Evolutionary conservation across 2,113 vertebrate genomes (phyloP).

Genomic region (Saguinus imperator): DNA sequence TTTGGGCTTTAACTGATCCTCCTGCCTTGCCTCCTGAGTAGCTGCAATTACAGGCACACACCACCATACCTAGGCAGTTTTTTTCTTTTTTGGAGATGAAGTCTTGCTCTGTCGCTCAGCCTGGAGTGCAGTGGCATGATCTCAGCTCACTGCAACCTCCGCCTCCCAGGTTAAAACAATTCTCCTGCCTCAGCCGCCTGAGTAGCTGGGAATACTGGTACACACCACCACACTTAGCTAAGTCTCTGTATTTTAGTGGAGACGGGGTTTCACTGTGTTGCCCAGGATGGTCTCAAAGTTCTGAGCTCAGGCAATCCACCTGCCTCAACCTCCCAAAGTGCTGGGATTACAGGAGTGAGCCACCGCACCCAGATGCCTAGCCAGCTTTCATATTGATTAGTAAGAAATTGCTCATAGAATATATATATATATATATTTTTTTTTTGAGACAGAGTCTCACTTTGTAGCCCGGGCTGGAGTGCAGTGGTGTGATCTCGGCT

Average conservation of each 20-base stretch:
- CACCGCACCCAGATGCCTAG: background rate
- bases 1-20: too few species aligned
- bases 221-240: fast-evolving
- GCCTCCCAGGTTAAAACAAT: background rate
- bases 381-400: background rate
- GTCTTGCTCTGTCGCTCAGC: too few species aligned
- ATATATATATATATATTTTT: background rate
- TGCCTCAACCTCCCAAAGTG: background rate
- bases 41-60: too few species aligned
- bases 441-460: too few species aligned
- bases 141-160: background rate
- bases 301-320: background rate
- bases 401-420: background rate
- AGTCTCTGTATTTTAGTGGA: too few species aligned
- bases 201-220: background rate
- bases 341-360: background rate
- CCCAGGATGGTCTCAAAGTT: background rate
- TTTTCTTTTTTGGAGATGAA: too few species aligned
- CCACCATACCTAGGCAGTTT: too few species aligned
- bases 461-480: too few species aligned
- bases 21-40: too few species aligned
- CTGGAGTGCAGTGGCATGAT: too few species aligned
- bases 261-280: too few species aligned
- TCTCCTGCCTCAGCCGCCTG: background rate
- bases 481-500: too few species aligned